Evolutionary conservation across 2,888 invertebrate species (phyloP), one percentile per base, ranked within the genome.

Genomic region (Thereva unica): DNA sequence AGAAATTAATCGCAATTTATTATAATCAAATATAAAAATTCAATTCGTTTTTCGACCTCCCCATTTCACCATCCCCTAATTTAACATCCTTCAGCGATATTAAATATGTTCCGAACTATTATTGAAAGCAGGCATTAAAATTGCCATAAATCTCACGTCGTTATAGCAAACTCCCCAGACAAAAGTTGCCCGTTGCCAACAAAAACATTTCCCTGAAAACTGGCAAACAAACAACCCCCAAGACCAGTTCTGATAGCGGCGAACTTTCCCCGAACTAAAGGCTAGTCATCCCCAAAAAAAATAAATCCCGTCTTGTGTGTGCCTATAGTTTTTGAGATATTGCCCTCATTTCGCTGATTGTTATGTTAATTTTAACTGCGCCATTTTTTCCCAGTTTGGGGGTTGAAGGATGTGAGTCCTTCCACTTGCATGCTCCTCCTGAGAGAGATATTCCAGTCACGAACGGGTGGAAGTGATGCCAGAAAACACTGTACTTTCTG

Each of bases 271-370:
- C 47, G 38, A 59, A 49, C 49, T 8, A 10, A 34, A 47, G 59
- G 7, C 38, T 23, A 23, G 23, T 23, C 45, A 45, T 34, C 57
- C 59, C 55, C 55, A 23, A 40, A 55, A 7, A 12, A 8, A 37
- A 6, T 1, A 42, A 4, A 5, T 47, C 34, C 7, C 49, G 10
- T n/a, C 4, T 23, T 52, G 34, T 4, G 23, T 23, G 7, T 34
- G 63, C 52, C 68, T 66, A 66, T 68, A 68, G 68, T 68, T 68
- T 23, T 68, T 68, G 68, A 68, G 66, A 68, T 68, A 68, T 68
- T 68, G 53, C 61, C 68, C 64, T 68, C 68, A 68, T 68, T 68
- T 63, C 23, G 38, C 12, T 45, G 52, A 68, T 68, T 68, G 68
- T 68, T 63, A 68, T 68, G 68, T 61, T 68, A 68, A 68, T 68